Evolutionary conservation across 1,140 invertebrate species (phyloP).

Genomic region (Cecropterus lyciades): DNA sequence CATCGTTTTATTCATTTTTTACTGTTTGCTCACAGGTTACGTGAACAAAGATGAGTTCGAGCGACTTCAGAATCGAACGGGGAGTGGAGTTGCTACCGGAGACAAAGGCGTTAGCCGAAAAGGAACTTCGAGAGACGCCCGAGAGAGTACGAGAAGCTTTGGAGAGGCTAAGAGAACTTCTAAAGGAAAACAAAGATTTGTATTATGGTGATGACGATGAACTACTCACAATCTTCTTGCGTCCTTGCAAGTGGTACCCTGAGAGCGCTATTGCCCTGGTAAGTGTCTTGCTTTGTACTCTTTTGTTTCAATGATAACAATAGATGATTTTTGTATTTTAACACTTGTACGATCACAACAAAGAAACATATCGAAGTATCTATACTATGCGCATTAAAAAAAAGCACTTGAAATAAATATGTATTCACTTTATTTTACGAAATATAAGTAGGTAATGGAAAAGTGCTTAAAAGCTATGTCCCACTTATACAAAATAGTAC

Average conservation of each 20-base stretch:
- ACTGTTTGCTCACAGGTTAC: conserved; percentile 40
- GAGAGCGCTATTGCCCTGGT: conserved; percentile 90
- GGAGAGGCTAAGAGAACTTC: conserved; percentile 85
- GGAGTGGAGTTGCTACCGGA: conserved; percentile 75
- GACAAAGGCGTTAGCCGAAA: conserved; percentile 85
- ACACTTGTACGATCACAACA: too few relatives aligned
- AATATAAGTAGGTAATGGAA: too few relatives aligned
- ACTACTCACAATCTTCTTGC: conserved; percentile 89
- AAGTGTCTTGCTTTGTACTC: conserved; percentile 63
- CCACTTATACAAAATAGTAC: too few relatives aligned
- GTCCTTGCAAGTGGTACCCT: conserved; percentile 92
- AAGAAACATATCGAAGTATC: too few relatives aligned
- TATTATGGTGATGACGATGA: conserved; percentile 89
- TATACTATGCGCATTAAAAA: too few relatives aligned
- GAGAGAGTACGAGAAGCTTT: conserved; percentile 87
- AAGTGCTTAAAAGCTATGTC: too few relatives aligned
- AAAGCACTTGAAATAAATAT: too few relatives aligned
- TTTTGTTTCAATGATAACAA: too few relatives aligned
- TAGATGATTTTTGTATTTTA: too few relatives aligned
- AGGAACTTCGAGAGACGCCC: conserved; percentile 89
- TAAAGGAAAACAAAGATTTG: conserved; percentile 87
- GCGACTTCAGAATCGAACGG: conserved; percentile 73
- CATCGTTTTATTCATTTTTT: background rate
- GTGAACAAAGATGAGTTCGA: conserved; percentile 59
- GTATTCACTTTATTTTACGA: too few relatives aligned